Evolutionary conservation across 2,113 vertebrate genomes (phyloP).

Genomic region (Cyanoramphus novaezelandiae): DNA sequence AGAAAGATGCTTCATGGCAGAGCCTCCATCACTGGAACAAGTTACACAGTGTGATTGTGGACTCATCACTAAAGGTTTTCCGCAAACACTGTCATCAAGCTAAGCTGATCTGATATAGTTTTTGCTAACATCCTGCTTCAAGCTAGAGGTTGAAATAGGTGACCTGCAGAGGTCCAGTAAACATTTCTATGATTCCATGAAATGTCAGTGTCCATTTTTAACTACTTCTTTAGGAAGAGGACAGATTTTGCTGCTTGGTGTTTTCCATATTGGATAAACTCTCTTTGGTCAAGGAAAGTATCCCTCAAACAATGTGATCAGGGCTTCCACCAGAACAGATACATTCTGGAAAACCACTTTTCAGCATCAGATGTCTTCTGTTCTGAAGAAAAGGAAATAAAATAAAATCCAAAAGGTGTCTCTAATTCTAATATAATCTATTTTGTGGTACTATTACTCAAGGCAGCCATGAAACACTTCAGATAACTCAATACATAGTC

Average conservation of each 20-base stretch:
- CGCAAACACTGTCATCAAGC: neutral
- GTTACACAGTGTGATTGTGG: neutral
- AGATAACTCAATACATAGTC: neutral
- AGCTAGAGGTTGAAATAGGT: neutral
- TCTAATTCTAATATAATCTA: neutral
- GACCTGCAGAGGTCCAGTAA: neutral
- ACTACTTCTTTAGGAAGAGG: neutral
- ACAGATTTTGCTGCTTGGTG: neutral
- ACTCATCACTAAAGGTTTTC: neutral
- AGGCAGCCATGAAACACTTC: neutral
- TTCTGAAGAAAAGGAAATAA: neutral
- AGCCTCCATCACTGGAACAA: neutral
- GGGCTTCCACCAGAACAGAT: neutral
- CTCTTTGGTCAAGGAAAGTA: neutral
- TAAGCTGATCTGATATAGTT: neutral
- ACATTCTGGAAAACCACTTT: neutral
- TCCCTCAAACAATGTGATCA: neutral
- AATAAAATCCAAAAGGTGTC: fast-evolving
- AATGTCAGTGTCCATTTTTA: neutral
- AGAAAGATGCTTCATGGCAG: neutral
- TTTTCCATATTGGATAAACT: neutral
- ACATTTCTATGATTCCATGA: neutral
- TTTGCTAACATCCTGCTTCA: neutral
- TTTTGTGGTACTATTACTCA: neutral
- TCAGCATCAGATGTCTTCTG: neutral